Evolutionary conservation across 1,140 invertebrate species (phyloP), one percentile per base, ranked within the genome.

Genomic region (Scaptomyza pallida): DNA sequence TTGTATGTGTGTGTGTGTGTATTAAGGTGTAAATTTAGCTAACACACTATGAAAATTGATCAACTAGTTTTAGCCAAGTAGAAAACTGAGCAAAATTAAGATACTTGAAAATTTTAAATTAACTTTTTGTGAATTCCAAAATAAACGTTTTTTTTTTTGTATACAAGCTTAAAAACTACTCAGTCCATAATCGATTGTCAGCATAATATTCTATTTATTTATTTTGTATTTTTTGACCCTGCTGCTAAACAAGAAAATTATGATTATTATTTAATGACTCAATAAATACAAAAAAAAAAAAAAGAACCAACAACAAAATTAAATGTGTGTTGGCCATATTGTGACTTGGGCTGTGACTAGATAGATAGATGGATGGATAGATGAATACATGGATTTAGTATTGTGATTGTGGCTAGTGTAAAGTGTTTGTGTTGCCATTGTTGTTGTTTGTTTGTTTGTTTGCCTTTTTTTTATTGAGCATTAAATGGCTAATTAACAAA

Each of bases 401-500:
- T 51, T 59, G 63, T 16, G 16, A 44, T 54, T 56, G 57, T 56
- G 50, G 56, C 35, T 72, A 59, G 61, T 75, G 57, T 50, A 48
- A 30, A 56, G 37, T 54, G 72, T 19, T 48, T 43, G 59, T 69
- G 56, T 52, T 55, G 30, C 40, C 59, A 59, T 51, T 69, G 59
- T 62, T 54, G 48, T 62, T 30, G 5, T 9, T 30, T 0, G 5
- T 26, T 26, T 21, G 4, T 21, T 21, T 2, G 2, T 21, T 21
- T 21, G 2, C 4, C 4, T 30, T 9, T 9, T 30, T 80, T 83
- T 73, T 86, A 76, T 85, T 70, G 72, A 78, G 56, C 81, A 85
- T 80, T 85, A 74, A 86, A 86, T 80, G 73, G 72, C 72, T 86
- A 80, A 85, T 85, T 85, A 85, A 76, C 81, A 83, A 78, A 83